These are phyloP conservation scores for Acanthisitta chloris DNA, from an alignment of 2,113 vertebrate species.

Conservation along the genomic window DNA sequence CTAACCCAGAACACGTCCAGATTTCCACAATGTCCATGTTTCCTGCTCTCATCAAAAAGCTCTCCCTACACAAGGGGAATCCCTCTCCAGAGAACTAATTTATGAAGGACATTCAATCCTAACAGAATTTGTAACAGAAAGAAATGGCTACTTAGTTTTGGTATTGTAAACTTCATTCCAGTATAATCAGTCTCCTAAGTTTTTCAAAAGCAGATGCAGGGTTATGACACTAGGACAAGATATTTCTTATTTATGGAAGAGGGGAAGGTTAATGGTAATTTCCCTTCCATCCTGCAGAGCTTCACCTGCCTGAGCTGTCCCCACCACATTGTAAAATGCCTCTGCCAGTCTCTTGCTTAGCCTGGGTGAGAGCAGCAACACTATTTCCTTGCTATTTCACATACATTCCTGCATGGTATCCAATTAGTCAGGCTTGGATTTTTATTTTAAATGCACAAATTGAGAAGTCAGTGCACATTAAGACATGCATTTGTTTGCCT, in stretches of 20 bases:
- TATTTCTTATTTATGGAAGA: not conserved
- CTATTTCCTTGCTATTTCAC: rapidly evolving
- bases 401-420: not conserved
- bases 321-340: rapidly evolving
- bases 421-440: not conserved
- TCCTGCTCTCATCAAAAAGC: not conserved
- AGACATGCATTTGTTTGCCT: not conserved
- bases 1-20: too few relatives aligned
- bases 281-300: not conserved
- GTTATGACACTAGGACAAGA: not conserved
- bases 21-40: rapidly evolving
- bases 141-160: not conserved
- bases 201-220: not conserved
- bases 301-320: not conserved
- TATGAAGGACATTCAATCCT: not conserved
- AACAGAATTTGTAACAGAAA: not conserved
- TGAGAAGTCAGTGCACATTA: not conserved
- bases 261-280: not conserved
- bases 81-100: not conserved
- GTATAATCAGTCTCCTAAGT: not conserved
- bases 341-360: not conserved
- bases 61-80: not conserved
- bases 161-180: not conserved
- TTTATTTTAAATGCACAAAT: not conserved
- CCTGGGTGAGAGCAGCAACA: rapidly evolving